Evolutionary conservation across 2,113 vertebrate species (phyloP).

Genomic region (Pachypanchax playfairii): DNA sequence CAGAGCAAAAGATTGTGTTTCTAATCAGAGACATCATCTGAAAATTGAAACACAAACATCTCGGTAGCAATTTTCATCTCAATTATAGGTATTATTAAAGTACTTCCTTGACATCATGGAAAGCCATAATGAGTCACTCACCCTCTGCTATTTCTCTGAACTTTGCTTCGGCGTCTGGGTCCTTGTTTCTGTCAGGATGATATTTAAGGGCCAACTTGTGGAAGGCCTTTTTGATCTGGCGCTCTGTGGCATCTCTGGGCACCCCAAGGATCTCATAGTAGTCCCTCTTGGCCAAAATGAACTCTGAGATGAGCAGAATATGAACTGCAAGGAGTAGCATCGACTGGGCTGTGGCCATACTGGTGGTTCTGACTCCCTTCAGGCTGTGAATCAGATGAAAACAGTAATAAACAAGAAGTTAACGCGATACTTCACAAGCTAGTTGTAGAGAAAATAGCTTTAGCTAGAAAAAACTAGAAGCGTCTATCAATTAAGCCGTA

Average conservation of each 20-base stretch:
- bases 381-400: conserved; percentile 56
- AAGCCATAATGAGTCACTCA: conserved; percentile 51
- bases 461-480: neutral
- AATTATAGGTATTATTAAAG: neutral
- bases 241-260: conserved; percentile 90
- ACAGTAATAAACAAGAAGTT: neutral
- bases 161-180: conserved; percentile 89
- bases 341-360: conserved; percentile 88
- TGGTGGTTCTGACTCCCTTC: conserved; percentile 53
- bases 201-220: conserved; percentile 95
- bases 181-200: conserved; percentile 97
- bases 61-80: neutral
- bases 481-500: too few relatives aligned
- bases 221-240: conserved; percentile 97
- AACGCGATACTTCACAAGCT: too few relatives aligned
- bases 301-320: conserved; percentile 92
- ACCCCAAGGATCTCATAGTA: conserved; percentile 95
- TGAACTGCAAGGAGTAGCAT: conserved; percentile 87
- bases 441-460: neutral
- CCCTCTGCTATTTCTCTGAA: conserved; percentile 97
- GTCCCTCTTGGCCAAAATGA: conserved; percentile 90
- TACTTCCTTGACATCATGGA: neutral
- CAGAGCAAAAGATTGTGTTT: neutral
- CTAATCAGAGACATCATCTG: neutral
- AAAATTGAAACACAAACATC: neutral